Evolutionary conservation across 2,888 invertebrate species (phyloP).

Genomic region (Caenorhabditis drosophilae): DNA sequence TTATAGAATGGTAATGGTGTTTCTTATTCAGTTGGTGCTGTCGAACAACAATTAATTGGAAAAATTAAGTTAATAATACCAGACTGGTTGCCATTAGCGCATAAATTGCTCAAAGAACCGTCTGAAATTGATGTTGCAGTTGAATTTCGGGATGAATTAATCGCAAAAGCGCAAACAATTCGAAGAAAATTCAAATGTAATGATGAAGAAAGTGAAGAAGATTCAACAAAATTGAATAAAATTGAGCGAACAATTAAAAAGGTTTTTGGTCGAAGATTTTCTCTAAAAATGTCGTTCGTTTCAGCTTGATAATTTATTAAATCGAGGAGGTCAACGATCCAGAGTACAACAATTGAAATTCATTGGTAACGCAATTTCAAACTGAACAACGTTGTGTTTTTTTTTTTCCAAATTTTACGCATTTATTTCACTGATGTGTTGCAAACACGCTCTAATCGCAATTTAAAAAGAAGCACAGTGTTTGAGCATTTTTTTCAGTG

Average conservation of each 20-base stretch:
- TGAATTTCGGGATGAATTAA: conserved; percentile 9
- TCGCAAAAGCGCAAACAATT: neutral
- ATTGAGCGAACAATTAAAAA: conserved; percentile 11
- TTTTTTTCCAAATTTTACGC: too few species aligned
- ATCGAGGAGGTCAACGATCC: neutral
- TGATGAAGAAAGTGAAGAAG: conserved; percentile 5
- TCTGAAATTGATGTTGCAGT: conserved; percentile 3
- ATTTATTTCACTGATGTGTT: too few species aligned
- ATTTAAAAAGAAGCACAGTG: too few species aligned
- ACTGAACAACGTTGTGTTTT: too few species aligned
- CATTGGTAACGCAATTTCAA: too few species aligned
- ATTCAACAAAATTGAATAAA: conserved; percentile 2
- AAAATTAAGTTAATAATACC: conserved; percentile 28
- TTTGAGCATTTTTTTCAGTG: too few species aligned
- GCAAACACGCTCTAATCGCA: too few species aligned
- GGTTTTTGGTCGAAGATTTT: neutral
- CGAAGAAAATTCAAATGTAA: conserved; percentile 11
- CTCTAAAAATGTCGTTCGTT: too few species aligned
- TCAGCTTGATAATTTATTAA: neutral
- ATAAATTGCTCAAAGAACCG: conserved; percentile 1
- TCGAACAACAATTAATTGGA: conserved; percentile 25
- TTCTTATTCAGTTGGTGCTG: conserved; percentile 18
- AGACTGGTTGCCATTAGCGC: conserved; percentile 25
- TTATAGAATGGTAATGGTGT: conserved; percentile 11
- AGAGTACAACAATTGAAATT: conserved; percentile 30